These are phyloP conservation scores for Mormyrops boulengeri DNA, from an alignment of 2,797 vertebrate genomes.

Conservation along the genomic window DNA sequence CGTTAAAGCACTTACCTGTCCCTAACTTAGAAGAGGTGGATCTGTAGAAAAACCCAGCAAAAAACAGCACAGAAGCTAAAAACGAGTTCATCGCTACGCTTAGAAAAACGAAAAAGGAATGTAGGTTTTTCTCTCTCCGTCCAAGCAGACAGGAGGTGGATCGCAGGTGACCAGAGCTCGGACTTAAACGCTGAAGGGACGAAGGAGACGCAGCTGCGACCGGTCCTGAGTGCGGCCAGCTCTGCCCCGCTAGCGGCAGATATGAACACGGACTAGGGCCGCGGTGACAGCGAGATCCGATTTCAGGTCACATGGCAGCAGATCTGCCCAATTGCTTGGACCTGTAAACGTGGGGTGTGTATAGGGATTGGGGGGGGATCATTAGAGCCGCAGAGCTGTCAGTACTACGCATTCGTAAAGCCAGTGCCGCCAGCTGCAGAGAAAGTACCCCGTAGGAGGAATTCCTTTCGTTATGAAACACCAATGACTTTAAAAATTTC, in stretches of 20 bases:
- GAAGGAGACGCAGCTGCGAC: background rate
- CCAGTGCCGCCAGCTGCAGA: background rate
- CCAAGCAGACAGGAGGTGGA: background rate
- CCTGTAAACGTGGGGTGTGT: background rate
- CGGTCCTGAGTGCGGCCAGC: background rate
- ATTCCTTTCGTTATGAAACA: background rate
- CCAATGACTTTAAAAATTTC: background rate
- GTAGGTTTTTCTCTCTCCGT: background rate
- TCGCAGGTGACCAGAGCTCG: background rate
- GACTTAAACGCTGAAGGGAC: background rate
- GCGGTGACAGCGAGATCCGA: background rate
- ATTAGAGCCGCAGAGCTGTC: background rate
- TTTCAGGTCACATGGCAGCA: constrained; percentile 9
- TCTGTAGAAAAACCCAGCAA: constrained; percentile 1
- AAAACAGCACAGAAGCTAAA: background rate
- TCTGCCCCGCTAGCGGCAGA: background rate
- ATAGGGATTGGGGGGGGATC: background rate
- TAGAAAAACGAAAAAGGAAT: background rate
- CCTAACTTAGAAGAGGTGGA: background rate
- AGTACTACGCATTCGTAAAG: background rate
- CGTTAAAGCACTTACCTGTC: constrained; percentile 5
- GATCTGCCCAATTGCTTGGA: constrained; percentile 4
- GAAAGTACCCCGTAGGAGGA: background rate
- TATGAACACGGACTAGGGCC: background rate
- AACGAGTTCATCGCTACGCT: background rate